Conservation (phyloP, 2,797 vertebrate genomes). For the Epinephelus malabaricus region DNA sequence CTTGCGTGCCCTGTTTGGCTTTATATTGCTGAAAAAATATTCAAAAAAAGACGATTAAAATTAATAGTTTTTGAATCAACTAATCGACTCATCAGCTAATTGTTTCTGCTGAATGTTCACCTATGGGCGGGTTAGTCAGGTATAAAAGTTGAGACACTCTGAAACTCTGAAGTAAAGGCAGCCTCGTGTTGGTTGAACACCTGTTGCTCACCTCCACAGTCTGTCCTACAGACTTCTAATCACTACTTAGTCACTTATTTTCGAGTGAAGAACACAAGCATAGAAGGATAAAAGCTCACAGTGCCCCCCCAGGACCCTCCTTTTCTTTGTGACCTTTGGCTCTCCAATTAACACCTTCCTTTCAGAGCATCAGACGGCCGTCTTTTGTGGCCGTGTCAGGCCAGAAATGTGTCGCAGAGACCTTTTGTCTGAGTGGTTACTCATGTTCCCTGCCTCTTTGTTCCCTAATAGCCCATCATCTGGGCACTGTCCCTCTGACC, state of each 20-base stretch:
- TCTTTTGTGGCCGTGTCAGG: constrained; percentile 64
- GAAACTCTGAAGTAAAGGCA: neutral
- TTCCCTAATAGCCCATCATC: constrained; percentile 72
- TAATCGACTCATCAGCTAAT: neutral
- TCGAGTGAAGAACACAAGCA: constrained; percentile 6
- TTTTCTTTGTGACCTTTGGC: constrained; percentile 61
- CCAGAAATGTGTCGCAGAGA: constrained; percentile 58
- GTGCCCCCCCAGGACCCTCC: neutral
- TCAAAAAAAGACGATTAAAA: neutral
- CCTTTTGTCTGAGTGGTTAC: constrained; percentile 71
- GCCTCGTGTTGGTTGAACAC: neutral
- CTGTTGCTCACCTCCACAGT: neutral
- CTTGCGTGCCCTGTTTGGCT: neutral
- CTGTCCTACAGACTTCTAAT: neutral
- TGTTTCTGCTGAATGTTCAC: neutral
- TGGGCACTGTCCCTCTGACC: constrained; percentile 63
- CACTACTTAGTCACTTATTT: constrained; percentile 23
- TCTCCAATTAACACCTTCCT: constrained; percentile 66
- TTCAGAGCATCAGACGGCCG: constrained; percentile 46
- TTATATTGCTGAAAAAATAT: neutral
- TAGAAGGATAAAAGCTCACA: constrained; percentile 30
- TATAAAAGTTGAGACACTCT: neutral
- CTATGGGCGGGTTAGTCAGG: neutral
- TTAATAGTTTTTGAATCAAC: neutral
- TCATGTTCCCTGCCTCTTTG: constrained; percentile 66